Evolutionary conservation across 2,113 vertebrate species (phyloP).

Genomic region (Ranitomeya imitator): DNA sequence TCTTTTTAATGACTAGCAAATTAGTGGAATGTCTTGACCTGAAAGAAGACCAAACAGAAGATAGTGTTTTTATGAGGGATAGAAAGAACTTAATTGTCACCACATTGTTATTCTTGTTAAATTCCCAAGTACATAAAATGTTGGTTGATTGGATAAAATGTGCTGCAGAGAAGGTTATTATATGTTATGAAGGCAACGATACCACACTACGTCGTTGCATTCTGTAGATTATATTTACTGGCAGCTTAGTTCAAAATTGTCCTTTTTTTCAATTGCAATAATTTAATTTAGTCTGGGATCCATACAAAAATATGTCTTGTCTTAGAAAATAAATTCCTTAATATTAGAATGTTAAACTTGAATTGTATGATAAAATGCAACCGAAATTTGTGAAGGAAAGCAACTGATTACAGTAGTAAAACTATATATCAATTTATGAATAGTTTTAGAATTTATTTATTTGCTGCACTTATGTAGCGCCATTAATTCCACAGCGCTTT

Average conservation of each 20-base stretch:
- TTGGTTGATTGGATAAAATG: conserved; percentile 74
- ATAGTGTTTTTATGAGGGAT: conserved; percentile 74
- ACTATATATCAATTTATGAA: background rate
- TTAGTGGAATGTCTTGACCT: conserved; percentile 83
- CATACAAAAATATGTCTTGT: conserved; percentile 14
- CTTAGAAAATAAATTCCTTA: background rate
- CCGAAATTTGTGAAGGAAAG: background rate
- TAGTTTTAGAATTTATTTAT: background rate
- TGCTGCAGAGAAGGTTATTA: conserved; percentile 64
- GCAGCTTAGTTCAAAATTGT: conserved; percentile 33
- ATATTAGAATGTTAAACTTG: background rate
- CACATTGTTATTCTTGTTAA: conserved; percentile 75
- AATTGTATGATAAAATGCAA: background rate
- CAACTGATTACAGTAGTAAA: background rate
- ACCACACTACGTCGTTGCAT: conserved; percentile 62
- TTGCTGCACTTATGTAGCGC: too few species aligned
- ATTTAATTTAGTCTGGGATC: conserved; percentile 18
- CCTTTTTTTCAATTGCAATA: conserved; percentile 22
- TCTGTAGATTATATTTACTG: conserved; percentile 65
- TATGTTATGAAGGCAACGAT: conserved; percentile 64
- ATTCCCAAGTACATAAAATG: conserved; percentile 70
- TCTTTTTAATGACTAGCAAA: conserved; percentile 87
- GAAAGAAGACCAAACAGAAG: conserved; percentile 79
- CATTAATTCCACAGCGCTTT: too few species aligned
- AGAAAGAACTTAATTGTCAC: conserved; percentile 72